Conservation (phyloP, 2,888 invertebrate species). For the Taenaris catops region DNA sequence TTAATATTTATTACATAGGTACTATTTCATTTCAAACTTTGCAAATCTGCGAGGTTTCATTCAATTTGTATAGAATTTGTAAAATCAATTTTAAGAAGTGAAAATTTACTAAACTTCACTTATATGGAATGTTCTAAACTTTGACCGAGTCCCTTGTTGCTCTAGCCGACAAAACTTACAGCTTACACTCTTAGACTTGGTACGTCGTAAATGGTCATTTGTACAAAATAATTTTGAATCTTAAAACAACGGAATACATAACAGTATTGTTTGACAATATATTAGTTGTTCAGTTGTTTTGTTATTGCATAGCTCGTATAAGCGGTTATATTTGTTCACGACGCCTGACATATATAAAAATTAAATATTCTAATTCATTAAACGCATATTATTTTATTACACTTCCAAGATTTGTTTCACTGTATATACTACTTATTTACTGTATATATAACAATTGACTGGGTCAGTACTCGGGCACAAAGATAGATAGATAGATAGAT, state of each 20-base stretch:
- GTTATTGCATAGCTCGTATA: conserved; percentile 27
- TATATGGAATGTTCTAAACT: conserved; percentile 10
- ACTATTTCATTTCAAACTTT: conserved; percentile 4
- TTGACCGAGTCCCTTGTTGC: conserved; percentile 7
- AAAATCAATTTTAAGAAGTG: conserved; percentile 5
- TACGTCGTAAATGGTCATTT: background rate
- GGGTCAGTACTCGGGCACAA: too few relatives aligned
- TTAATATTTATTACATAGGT: too few relatives aligned
- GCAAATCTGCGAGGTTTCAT: conserved; percentile 4
- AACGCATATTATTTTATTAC: too few relatives aligned
- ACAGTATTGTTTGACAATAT: conserved; percentile 1
- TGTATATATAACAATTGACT: too few relatives aligned
- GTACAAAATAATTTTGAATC: background rate
- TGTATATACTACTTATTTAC: too few relatives aligned
- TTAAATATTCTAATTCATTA: too few relatives aligned
- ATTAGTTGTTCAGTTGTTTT: background rate
- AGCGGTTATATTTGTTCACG: conserved; percentile 17
- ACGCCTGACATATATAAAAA: too few relatives aligned
- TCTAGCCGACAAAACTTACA: conserved; percentile 6
- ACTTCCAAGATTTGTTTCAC: conserved; percentile 1
- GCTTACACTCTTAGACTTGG: background rate
- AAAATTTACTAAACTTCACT: conserved; percentile 13
- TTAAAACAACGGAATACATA: background rate
- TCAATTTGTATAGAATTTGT: conserved; percentile 7
- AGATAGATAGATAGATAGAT: too few relatives aligned